A percentile compares a stretch with the other conserved stretches of the same genome.
Conservation (phyloP, 2,113 vertebrate species). For the Hydrolagus affinis region DNA sequence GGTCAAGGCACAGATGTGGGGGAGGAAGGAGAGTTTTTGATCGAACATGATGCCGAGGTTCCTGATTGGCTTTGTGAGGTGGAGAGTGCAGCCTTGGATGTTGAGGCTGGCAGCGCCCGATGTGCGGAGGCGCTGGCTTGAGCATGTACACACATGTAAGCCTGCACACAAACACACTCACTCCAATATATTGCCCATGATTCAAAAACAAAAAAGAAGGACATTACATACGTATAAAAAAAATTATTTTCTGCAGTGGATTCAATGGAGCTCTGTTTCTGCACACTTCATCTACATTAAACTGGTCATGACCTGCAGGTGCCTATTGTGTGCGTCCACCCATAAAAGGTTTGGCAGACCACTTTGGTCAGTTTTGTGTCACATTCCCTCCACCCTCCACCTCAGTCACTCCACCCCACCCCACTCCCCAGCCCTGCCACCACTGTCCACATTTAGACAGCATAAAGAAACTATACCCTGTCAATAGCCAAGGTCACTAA, state of each 20-base stretch:
- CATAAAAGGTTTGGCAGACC: constrained; percentile 66
- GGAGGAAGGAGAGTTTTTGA: too few species aligned
- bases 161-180: too few species aligned
- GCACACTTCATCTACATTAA: constrained; percentile 61
- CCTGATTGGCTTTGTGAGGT: too few species aligned
- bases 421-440: not conserved
- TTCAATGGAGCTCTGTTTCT: constrained; percentile 51
- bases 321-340: constrained; percentile 58
- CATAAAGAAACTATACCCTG: constrained; percentile 66
- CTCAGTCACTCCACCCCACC: too few species aligned
- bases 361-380: constrained; percentile 51
- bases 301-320: constrained; percentile 78
- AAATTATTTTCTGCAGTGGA: constrained; percentile 44
- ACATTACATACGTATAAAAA: constrained; percentile 36
- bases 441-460: constrained; percentile 44
- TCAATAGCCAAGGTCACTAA: constrained; percentile 82
- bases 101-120: too few species aligned
- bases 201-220: constrained; percentile 34
- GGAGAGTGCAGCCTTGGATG: too few species aligned
- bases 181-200: constrained; percentile 35
- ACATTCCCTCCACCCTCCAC: constrained; percentile 38
- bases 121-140: too few species aligned
- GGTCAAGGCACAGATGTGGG: too few species aligned
- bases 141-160: too few species aligned
- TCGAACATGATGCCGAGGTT: too few species aligned